Conservation (phyloP, 2,888 invertebrate species). For the Xestia ashworthii region DNA sequence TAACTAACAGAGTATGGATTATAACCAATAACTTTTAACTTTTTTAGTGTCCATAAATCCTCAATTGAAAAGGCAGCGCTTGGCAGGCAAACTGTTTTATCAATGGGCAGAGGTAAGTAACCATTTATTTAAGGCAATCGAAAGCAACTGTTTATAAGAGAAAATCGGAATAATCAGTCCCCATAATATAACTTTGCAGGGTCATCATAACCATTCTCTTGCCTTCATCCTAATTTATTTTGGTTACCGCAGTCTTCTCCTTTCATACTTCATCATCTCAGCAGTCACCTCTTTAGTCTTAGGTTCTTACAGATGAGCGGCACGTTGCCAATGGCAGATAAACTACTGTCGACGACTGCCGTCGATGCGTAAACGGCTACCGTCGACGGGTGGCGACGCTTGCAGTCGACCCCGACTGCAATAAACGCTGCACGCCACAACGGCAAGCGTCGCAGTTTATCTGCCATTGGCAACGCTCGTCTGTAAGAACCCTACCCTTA, state of each 20-base stretch:
- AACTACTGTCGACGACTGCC: too few relatives aligned
- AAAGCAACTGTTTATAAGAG: background rate
- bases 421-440: too few relatives aligned
- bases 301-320: too few relatives aligned
- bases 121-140: background rate
- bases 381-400: too few relatives aligned
- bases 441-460: too few relatives aligned
- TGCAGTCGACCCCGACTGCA: too few relatives aligned
- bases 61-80: conserved; percentile 89
- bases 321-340: too few relatives aligned
- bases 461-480: too few relatives aligned
- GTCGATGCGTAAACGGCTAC: too few relatives aligned
- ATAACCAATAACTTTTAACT: conserved; percentile 15
- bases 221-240: background rate
- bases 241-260: background rate
- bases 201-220: background rate
- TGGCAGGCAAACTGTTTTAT: conserved; percentile 99
- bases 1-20: too few relatives aligned
- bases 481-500: too few relatives aligned
- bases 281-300: background rate
- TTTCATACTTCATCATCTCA: background rate
- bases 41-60: conserved; percentile 85
- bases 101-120: conserved; percentile 97
- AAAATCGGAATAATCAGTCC: background rate
- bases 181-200: background rate